phyloP scores from a whole-genome alignment of 1,140 invertebrate genomes.

The Teleopsis dalmanni region DNA sequence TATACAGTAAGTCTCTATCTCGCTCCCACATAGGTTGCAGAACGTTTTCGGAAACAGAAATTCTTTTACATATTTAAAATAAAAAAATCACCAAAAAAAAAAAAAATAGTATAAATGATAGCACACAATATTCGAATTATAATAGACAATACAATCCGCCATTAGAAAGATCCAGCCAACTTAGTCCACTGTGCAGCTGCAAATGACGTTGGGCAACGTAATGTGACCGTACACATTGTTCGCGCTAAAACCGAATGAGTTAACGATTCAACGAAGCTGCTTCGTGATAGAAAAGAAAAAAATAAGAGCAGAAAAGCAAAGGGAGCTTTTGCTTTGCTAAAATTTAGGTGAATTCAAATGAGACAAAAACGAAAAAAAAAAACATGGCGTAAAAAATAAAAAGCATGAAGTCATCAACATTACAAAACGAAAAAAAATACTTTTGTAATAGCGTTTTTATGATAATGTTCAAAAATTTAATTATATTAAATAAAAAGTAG shows the following conservation, averaged over 20 bases:
- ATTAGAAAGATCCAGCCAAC: slow-evolving; percentile 24
- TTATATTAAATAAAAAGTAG: too few species aligned
- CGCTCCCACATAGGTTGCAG: slow-evolving; percentile 46
- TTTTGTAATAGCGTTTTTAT: too few species aligned
- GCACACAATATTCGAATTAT: too few species aligned
- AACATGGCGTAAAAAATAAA: neutral
- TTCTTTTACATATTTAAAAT: neutral
- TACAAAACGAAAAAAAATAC: too few species aligned
- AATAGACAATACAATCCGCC: neutral
- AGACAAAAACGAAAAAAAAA: neutral
- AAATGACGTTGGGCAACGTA: slow-evolving; percentile 33
- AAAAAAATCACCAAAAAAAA: slow-evolving; percentile 16
- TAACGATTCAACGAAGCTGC: too few species aligned
- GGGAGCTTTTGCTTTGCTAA: neutral
- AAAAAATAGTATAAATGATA: too few species aligned
- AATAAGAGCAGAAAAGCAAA: neutral
- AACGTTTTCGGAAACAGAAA: slow-evolving; percentile 25
- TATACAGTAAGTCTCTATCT: slow-evolving; percentile 44
- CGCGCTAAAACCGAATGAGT: too few species aligned
- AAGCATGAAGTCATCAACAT: too few species aligned
- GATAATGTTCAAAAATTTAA: too few species aligned
- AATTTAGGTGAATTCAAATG: neutral
- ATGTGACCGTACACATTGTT: too few species aligned
- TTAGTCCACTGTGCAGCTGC: slow-evolving; percentile 35
- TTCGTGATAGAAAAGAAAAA: too few species aligned